Conservation (phyloP, 1,140 invertebrate species). For the Procambarus virginalis region DNA sequence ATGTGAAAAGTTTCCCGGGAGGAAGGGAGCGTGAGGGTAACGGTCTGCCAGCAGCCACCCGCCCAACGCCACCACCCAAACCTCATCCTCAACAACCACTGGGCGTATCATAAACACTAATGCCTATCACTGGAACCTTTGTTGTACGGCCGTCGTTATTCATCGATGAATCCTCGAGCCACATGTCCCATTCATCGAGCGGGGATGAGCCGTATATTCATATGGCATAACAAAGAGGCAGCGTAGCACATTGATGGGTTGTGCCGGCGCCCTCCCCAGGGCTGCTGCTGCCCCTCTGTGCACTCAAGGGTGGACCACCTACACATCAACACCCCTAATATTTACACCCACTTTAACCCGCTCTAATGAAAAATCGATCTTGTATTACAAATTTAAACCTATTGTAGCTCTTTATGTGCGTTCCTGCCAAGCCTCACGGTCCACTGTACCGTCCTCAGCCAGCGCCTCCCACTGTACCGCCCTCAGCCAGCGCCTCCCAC, state of each 20-base stretch:
- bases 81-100: not conserved
- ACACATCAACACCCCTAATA: not conserved
- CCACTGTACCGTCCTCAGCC: not conserved
- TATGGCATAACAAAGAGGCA: not conserved
- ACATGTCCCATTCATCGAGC: not conserved
- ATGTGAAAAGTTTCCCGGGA: no score
- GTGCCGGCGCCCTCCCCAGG: not conserved
- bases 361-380: conserved; percentile 3
- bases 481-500: no score
- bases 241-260: not conserved
- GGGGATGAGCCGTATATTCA: not conserved
- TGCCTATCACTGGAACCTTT: not conserved
- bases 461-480: not conserved
- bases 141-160: not conserved
- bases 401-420: not conserved
- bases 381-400: not conserved
- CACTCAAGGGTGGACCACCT: not conserved
- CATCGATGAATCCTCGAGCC: not conserved
- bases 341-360: conserved; percentile 1
- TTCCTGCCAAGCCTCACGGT: not conserved
- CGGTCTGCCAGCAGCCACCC: not conserved
- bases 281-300: not conserved
- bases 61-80: not conserved
- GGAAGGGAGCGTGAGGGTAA: no score
- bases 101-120: not conserved